Percentiles rank a stretch among this genome's conserved stretches.
These are phyloP conservation scores for Nomada fucata DNA, from an alignment of 2,888 invertebrate species.

Conservation along the genomic window DNA sequence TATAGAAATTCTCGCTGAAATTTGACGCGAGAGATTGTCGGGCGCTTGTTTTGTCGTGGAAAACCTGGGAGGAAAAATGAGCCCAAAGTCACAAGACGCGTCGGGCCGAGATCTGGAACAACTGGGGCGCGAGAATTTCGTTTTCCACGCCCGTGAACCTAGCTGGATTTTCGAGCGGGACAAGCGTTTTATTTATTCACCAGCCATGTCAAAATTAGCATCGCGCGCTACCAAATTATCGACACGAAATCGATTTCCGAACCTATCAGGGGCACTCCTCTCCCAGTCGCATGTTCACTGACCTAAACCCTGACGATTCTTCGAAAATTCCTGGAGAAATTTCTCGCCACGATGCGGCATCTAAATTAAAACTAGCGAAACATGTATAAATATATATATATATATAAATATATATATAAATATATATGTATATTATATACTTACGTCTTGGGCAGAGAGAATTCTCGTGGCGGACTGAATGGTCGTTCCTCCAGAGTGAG, in stretches of 20 bases:
- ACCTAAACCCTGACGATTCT: conserved; percentile 51
- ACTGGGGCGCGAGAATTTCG: conserved; percentile 56
- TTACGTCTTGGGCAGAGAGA: conserved; percentile 82
- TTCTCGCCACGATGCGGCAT: background rate
- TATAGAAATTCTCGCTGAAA: background rate
- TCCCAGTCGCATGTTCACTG: conserved; percentile 30
- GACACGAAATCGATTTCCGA: conserved; percentile 54
- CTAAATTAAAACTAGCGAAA: too few species aligned
- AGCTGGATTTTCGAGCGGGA: conserved; percentile 40
- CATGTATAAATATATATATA: background rate
- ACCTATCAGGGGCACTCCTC: conserved; percentile 25
- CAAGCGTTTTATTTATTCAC: conserved; percentile 55
- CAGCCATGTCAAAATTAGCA: conserved; percentile 46
- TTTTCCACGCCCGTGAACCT: conserved; percentile 48
- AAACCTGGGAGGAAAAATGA: background rate
- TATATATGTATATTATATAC: conserved; percentile 48
- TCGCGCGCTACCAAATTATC: conserved; percentile 40
- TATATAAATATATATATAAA: conserved; percentile 2
- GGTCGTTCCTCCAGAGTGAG: conserved; percentile 77
- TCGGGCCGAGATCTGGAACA: conserved; percentile 8
- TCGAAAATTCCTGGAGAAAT: background rate
- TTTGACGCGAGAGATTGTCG: background rate
- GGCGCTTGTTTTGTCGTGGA: background rate
- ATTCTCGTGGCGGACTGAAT: conserved; percentile 80
- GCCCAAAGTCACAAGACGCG: conserved; percentile 29